A percentile compares a stretch with the other conserved stretches of the same genome.
Evolutionary conservation across 1,140 invertebrate genomes (phyloP).

Genomic region (Eupristina koningsbergeri): DNA sequence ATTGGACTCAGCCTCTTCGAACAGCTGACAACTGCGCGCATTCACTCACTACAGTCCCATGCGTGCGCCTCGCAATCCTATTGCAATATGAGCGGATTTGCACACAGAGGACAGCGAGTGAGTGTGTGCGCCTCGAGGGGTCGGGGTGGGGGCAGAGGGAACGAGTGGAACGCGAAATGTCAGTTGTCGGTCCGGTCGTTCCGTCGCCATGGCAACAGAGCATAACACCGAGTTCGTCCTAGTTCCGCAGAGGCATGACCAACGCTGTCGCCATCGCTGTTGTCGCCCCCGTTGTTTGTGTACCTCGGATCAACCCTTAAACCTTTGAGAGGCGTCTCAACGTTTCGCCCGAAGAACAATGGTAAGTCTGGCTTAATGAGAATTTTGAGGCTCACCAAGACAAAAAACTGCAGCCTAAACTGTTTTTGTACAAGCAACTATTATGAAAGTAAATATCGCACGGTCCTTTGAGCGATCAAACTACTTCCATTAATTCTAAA

Average conservation of each 20-base stretch:
- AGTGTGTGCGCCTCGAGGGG: no score
- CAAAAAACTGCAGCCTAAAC: no score
- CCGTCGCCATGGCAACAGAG: conserved; percentile 53
- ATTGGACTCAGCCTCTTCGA: conserved; percentile 54
- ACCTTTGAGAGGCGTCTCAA: not conserved
- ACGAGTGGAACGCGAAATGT: conserved; percentile 5
- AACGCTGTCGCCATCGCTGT: not conserved
- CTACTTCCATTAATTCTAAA: no score
- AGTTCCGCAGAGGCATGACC: not conserved
- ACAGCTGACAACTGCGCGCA: conserved; percentile 61
- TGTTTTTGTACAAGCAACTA: no score
- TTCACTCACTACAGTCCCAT: conserved; percentile 49
- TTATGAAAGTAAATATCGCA: no score
- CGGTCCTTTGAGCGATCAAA: no score
- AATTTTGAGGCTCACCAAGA: no score
- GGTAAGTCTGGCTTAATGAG: no score
- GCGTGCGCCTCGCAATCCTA: not conserved
- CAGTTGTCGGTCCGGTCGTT: conserved; percentile 30
- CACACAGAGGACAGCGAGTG: not conserved
- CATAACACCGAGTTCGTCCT: not conserved
- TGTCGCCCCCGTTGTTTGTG: no score
- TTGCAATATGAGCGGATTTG: not conserved
- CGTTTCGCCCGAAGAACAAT: not conserved
- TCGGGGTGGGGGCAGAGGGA: not conserved
- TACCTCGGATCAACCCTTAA: not conserved